Evolutionary conservation across 2,113 vertebrate species (phyloP), one percentile per base, ranked within the genome.

Genomic region (Ciconia stormi): DNA sequence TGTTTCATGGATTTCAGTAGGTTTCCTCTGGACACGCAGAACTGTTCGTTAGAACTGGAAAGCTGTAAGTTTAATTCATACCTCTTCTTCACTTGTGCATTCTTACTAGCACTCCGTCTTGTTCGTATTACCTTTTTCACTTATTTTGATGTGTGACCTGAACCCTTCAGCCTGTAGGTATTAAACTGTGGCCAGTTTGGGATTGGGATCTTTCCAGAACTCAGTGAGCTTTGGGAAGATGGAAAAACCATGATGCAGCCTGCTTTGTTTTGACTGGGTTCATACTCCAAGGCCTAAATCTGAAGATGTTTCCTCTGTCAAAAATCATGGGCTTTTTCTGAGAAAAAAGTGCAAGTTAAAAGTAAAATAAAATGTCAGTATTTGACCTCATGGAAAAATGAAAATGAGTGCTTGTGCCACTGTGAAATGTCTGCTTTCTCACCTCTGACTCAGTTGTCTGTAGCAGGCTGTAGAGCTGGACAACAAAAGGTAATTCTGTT

Each of bases 1-100:
- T 99, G 99, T 95, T 98, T 99, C 70, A 99, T 99, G 99, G 99
- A 99, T 98, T 99, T 99, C 98, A 99, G 98, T 92, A 98, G 98
- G 90, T 99, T 99, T 97, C 99, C 99, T 95, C 98, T 99, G 97
- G 99, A 99, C 97, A 99, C 98, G 21, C 99, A 99, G 96, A 99
- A 99, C 94, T 99, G 99, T 87, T 99, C 99, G 27, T 98, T 99
- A 96, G 99, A 99, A 97, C 98, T 99, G 96, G 99, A 99, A 98
- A 99, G 99, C 98, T 99, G 99, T 99, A 97, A 99, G 99, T 98
- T 69, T 94, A 66, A 82, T 87, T 97, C 53, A 11, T 14, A 53
- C 49, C 27, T 59, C 11, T 74, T 93, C 36, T 71, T 80, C 74
- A 16, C 42, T 16, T 18, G 4, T 67, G 34, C 16, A 19, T 95